Base-by-base conservation (phyloP, 2,888 invertebrate species). In the Cataglyphis altisquamis region DNA sequence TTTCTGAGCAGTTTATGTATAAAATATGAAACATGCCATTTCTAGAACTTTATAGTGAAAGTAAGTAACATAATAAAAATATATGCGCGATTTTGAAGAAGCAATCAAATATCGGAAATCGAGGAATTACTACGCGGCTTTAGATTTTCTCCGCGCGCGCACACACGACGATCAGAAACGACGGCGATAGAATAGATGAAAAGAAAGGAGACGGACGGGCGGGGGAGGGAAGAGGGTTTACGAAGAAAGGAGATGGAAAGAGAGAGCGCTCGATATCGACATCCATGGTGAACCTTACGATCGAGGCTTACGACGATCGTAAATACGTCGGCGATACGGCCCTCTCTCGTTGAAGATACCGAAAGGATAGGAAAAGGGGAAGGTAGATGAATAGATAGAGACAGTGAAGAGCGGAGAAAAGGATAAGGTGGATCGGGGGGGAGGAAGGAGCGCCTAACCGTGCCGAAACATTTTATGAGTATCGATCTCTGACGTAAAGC, bases 281-380 rank as follows among this genome's bases (percentile, higher is more conserved):
- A 88, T 90, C 90, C 82, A 87, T 81, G 87, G 87, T 81, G 85
- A 88, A 90, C 88, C 90, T 91, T 91, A 90, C 90, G 91, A 91
- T 92, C 91, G 90, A 92, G 91, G 92, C 93, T 93, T 93, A 93
- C 92, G 92, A 90, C 88, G 91, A 91, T 92, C 92, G 92, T 93
- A 93, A 93, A 93, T 92, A 93, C 92, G 92, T 92, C 92, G 91
- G 87, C 89, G 93, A 92, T 93, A 93, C 90, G 91, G 88, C 90
- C 87, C 86, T 91, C 89, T 90, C 90, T 91, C 88, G 88, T 86
- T 89, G 87, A 89, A 91, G 92, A 91, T 91, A 92, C 88, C 91
- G 85, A 82, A 87, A 85, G 89, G 90, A 88, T 91, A 90, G 88
- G 88, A 84, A 87, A 86, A 73, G 86, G 84, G 85, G 77, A 86